phyloP scores from a whole-genome alignment of 2,113 vertebrate species.

The Eurypyga helias region DNA sequence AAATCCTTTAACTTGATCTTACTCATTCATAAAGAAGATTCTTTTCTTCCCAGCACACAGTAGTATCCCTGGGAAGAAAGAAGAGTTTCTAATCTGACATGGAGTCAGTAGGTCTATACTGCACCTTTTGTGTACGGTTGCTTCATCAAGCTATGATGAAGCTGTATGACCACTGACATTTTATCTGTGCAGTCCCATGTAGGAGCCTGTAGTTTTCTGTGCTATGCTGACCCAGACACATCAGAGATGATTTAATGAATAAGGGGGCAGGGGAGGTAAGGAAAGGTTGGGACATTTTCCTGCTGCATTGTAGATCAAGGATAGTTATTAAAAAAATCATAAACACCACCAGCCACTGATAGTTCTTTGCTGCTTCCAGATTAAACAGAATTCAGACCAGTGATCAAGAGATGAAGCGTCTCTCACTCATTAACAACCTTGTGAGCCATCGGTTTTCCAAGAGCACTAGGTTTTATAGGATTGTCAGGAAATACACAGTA shows the following conservation, averaged over 20 bases:
- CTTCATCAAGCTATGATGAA: neutral
- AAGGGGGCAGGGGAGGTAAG: neutral
- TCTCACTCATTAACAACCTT: neutral
- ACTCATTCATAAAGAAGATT: neutral
- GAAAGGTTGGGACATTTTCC: neutral
- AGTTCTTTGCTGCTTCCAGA: neutral
- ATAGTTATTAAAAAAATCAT: neutral
- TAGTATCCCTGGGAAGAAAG: neutral
- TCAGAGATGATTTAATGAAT: neutral
- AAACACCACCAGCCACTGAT: neutral
- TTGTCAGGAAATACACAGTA: neutral
- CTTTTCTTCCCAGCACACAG: neutral
- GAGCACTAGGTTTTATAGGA: neutral
- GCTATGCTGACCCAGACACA: neutral
- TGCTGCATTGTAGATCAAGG: neutral
- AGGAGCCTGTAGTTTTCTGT: neutral
- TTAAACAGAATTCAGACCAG: conserved; percentile 26
- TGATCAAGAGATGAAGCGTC: neutral
- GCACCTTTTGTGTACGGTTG: neutral
- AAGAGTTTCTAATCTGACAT: neutral
- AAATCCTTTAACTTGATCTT: neutral
- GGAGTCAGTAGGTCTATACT: neutral
- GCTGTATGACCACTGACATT: neutral
- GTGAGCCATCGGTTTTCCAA: neutral
- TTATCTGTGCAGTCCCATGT: neutral